Evolutionary conservation across 2,113 vertebrate genomes (phyloP).

Genomic region (Semnopithecus entellus): DNA sequence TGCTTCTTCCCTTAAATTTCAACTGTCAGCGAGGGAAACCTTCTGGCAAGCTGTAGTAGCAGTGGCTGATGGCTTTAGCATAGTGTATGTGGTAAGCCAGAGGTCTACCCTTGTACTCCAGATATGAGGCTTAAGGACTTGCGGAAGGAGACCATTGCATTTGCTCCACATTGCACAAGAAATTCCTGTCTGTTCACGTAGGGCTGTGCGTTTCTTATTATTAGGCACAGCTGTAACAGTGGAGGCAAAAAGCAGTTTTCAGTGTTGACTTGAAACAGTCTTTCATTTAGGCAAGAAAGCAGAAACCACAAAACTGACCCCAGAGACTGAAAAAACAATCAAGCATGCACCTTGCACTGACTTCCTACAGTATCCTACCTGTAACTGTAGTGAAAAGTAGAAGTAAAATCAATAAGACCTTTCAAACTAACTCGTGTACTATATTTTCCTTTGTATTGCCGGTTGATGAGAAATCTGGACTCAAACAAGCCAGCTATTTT

Average conservation of each 20-base stretch:
- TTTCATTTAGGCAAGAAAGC: constrained; percentile 55
- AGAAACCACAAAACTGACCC: constrained; percentile 61
- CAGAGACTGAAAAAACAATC: constrained; percentile 52
- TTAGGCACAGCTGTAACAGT: constrained; percentile 35
- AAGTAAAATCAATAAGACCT: constrained; percentile 63
- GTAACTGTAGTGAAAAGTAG: constrained; percentile 68
- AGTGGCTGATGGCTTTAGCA: not conserved
- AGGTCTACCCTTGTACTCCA: not conserved
- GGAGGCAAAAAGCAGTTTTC: constrained; percentile 19
- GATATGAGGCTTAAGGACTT: not conserved
- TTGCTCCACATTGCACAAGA: not conserved
- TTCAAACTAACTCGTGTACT: constrained; percentile 54
- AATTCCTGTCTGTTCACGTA: not conserved
- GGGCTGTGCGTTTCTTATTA: not conserved
- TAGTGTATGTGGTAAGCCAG: not conserved
- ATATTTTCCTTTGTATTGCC: constrained; percentile 32
- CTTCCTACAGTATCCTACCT: constrained; percentile 65
- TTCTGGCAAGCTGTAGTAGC: not conserved
- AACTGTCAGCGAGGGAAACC: not conserved
- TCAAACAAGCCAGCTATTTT: constrained; percentile 28
- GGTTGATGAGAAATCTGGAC: not conserved
- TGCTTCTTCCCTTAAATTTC: constrained; percentile 52
- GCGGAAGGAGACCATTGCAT: not conserved
- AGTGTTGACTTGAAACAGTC: constrained; percentile 14
- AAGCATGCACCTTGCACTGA: constrained; percentile 77